phyloP scores from a whole-genome alignment of 2,888 invertebrate genomes.

The Penaeus monodon region DNA sequence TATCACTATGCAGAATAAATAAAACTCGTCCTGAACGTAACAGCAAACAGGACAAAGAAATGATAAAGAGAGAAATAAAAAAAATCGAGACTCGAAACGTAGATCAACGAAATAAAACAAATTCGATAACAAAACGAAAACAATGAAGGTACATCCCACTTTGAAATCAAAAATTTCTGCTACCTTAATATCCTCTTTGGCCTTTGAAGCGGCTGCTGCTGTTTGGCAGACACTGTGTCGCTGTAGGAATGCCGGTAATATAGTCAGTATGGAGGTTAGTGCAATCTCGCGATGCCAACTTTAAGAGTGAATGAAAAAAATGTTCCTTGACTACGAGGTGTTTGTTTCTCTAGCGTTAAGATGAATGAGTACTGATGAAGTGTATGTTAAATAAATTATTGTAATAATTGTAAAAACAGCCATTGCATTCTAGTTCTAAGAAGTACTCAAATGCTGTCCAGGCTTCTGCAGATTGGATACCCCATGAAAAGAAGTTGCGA shows the following conservation, averaged over 20 bases:
- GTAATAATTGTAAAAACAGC: too few relatives aligned
- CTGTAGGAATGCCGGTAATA: constrained; percentile 29
- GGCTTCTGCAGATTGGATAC: too few relatives aligned
- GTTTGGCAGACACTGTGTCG: background rate
- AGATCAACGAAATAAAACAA: constrained; percentile 5
- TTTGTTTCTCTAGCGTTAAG: too few relatives aligned
- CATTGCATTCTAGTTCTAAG: too few relatives aligned
- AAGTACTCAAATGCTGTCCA: too few relatives aligned
- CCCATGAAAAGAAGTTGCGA: too few relatives aligned
- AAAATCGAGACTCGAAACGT: background rate
- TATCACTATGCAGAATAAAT: background rate
- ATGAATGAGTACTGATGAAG: too few relatives aligned
- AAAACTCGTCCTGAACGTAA: background rate
- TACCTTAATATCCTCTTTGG: constrained; percentile 49
- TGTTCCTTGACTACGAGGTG: too few relatives aligned
- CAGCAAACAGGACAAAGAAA: background rate
- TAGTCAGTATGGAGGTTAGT: too few relatives aligned
- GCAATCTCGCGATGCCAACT: too few relatives aligned
- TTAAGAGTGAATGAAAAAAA: too few relatives aligned
- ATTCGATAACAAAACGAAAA: background rate
- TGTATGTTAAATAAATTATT: too few relatives aligned
- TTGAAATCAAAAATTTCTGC: background rate
- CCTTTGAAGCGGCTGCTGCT: constrained; percentile 4
- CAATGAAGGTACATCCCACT: background rate
- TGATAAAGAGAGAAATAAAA: background rate